Conservation (phyloP, 2,113 vertebrate genomes). For the Oxygymnocypris stewartii region DNA sequence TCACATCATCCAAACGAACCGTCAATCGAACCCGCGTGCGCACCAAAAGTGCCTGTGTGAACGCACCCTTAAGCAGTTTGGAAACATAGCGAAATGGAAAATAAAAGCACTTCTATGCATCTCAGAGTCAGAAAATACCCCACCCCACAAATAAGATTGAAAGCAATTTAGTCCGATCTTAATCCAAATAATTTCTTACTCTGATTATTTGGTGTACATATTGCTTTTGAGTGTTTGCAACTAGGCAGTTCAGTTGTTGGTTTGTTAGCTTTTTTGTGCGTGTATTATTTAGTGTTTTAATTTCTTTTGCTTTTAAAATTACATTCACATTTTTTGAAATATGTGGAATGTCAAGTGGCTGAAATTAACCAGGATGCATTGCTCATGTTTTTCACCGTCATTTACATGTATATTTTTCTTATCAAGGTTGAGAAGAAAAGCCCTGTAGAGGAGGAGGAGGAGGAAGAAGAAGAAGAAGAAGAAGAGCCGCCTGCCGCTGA, state of each 20-base stretch:
- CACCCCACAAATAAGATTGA: too few species aligned
- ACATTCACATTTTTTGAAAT: neutral
- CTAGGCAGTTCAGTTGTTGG: neutral
- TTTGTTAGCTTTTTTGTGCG: neutral
- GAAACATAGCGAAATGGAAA: neutral
- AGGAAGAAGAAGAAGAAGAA: too few species aligned
- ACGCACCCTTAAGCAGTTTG: too few species aligned
- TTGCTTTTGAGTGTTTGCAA: neutral
- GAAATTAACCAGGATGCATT: neutral
- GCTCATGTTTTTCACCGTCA: neutral
- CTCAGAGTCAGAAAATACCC: neutral
- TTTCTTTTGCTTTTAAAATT: neutral
- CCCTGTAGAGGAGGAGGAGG: constrained; percentile 51
- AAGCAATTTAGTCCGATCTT: too few species aligned
- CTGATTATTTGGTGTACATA: neutral
- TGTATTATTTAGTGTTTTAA: neutral
- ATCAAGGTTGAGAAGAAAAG: constrained; percentile 51
- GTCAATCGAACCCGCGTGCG: too few species aligned
- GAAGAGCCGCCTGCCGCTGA: neutral
- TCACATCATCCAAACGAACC: too few species aligned
- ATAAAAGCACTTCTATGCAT: too few species aligned
- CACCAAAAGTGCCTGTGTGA: too few species aligned
- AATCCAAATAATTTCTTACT: neutral
- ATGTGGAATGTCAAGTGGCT: neutral
- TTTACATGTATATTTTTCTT: neutral